Evolutionary conservation across 2,888 invertebrate genomes (phyloP).

Genomic region (Ophonus ardosiacus): DNA sequence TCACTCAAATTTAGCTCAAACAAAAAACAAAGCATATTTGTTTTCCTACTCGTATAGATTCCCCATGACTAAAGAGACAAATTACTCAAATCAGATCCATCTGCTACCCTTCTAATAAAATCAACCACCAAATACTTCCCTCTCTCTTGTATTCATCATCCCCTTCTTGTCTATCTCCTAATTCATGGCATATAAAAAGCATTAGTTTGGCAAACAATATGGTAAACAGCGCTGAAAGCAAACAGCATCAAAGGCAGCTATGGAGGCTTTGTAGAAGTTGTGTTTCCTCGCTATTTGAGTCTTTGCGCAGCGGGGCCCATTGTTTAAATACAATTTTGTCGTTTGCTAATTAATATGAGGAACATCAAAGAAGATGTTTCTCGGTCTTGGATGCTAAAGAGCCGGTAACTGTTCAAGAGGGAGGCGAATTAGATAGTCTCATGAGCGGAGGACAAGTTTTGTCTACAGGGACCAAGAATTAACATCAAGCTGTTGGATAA

Average conservation of each 20-base stretch:
- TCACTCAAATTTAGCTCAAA: background rate
- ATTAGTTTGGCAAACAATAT: slow-evolving; percentile 67
- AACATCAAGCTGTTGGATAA: background rate
- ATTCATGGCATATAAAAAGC: slow-evolving; percentile 66
- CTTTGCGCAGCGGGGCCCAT: slow-evolving; percentile 72
- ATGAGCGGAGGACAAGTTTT: slow-evolving; percentile 2
- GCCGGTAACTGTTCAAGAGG: slow-evolving; percentile 69
- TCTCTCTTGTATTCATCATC: background rate
- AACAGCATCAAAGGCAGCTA: slow-evolving; percentile 57
- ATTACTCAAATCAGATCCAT: slow-evolving; percentile 49
- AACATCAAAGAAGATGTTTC: slow-evolving; percentile 79
- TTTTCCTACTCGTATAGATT: background rate
- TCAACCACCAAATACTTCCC: background rate
- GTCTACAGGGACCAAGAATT: background rate
- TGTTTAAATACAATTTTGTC: slow-evolving; percentile 81
- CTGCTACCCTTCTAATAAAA: slow-evolving; percentile 48
- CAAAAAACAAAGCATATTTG: background rate
- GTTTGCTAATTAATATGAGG: slow-evolving; percentile 80
- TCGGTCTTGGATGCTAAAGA: slow-evolving; percentile 77
- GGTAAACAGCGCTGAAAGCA: slow-evolving; percentile 64
- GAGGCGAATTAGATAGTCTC: slow-evolving; percentile 46
- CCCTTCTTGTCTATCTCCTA: slow-evolving; percentile 37
- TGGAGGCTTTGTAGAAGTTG: slow-evolving; percentile 26
- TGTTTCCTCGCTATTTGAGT: slow-evolving; percentile 61
- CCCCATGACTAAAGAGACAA: slow-evolving; percentile 54